Evolutionary conservation across 2,797 vertebrate species (phyloP), one percentile per base, ranked within the genome.

Genomic region (Sebastes vulpes): DNA sequence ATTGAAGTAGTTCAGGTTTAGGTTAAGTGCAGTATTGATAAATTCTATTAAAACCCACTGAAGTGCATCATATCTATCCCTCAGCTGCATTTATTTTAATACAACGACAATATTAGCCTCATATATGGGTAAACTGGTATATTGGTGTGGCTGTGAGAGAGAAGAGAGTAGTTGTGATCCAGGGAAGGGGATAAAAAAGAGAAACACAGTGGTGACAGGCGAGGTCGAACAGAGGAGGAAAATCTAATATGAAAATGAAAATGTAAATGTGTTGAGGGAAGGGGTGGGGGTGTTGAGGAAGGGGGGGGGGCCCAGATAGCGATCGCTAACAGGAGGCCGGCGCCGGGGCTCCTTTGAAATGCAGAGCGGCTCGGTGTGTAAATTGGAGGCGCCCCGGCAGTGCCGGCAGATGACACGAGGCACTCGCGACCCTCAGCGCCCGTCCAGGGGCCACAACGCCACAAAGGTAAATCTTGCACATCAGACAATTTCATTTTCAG

Each of bases 401-500:
- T 93, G 89, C 88, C 87, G 91, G 84, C 90, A 95, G 95, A 96
- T 97, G 96, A 96, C 97, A 96, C 92, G 91, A 92, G 89, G 95
- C 95, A 94, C 75, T 93, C 77, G 57, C 74, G 93, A 96, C 96
- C 96, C 96, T 95, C 95, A 35, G 72, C n/a, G 23, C 59, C 76
- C 26, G 28, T 68, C 77, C 74, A 64, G 81, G 57, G 65, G 72
- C 75, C 57, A 61, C 61, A 11, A 54, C 2, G 42, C 35, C 88
- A 94, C 95, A 94, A 96, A 96, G 95, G 95, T 96, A 96, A 96
- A 97, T 96, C 96, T 96, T 92, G 87, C 94, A 96, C 97, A 97
- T 96, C 93, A 96, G 95, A 97, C 96, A 93, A 96, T 97, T 97
- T 96, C 90, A 97, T 97, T 97, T 96, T 95, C 96, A 91, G 95